Evolutionary conservation across 2,113 vertebrate genomes (phyloP), one percentile per base, ranked within the genome.

Genomic region (Dromaius novaehollandiae): DNA sequence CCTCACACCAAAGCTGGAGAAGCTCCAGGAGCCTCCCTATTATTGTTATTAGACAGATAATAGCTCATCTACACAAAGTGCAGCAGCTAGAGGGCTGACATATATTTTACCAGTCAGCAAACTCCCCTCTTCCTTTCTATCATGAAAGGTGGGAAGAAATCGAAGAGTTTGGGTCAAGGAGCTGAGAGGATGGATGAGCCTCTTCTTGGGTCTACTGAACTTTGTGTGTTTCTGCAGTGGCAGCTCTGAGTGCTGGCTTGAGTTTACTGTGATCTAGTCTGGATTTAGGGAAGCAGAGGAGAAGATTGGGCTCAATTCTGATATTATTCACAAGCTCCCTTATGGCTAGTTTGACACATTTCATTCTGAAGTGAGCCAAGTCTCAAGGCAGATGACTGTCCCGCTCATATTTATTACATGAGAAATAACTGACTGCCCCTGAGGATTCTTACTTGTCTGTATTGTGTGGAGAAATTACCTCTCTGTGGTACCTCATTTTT

Each of bases 381-480:
- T 40, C 13, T 30, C 0, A 1, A 40, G 28, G 40, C 66, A 55
- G 40, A 11, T 0, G 1, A 4, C 24, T 5, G 20, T 14, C 16
- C 34, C 38, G 8, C 17, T 6, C 9, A 9, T 36, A 38, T 25
- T 28, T 75, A 64, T 38, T 22, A 42, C 28, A 22, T 36, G 15
- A 12, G 18, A 86, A 60, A 51, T 17, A 82, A 22, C n/a, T 36
- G 32, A 11, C 34, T 38, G 55, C 55, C 34, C 40, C 22, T 36
- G 22, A 36, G 40, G 36, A 32, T 55, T 56, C 60, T 16, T 64
- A 12, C 30, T 48, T 61, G 26, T 30, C n/a, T 15, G 1, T 21
- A 8, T 13, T 22, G 6, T 12, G 8, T 56, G 25, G 50, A 53
- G 44, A 40, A 71, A 60, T 38, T 48, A 84, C 36, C 24, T 50